Conservation (phyloP, 2,113 vertebrate species). For the Falcunculus frontatus region DNA sequence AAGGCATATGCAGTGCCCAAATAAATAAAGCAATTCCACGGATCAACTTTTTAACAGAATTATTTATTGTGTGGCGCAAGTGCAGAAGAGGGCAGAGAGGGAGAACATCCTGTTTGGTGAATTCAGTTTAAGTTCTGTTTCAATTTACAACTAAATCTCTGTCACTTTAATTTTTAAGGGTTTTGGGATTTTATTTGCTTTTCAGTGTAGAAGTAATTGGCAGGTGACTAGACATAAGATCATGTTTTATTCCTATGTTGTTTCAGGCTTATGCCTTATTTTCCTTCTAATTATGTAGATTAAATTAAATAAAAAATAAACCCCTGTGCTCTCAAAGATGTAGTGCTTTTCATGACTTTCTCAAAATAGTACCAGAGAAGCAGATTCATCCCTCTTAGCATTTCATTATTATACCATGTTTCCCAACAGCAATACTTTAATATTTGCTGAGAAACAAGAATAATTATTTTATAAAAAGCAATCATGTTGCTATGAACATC, state of each 20-base stretch:
- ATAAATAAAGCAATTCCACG: conserved; percentile 10
- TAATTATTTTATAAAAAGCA: background rate
- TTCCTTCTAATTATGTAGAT: conserved; percentile 38
- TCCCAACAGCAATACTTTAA: background rate
- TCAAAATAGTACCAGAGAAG: background rate
- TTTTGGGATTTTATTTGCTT: background rate
- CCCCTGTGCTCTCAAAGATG: background rate
- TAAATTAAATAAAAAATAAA: conserved; percentile 28
- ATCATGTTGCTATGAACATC: background rate
- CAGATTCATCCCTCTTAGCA: background rate
- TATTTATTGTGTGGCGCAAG: background rate
- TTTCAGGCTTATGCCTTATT: conserved; percentile 42
- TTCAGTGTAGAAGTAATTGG: conserved; percentile 17
- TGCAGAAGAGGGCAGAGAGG: background rate
- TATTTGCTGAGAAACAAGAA: background rate
- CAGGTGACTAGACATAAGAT: conserved; percentile 39
- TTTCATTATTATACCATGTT: background rate
- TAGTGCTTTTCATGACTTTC: background rate
- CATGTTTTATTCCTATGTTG: conserved; percentile 21
- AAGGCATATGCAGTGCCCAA: background rate
- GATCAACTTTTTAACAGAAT: background rate
- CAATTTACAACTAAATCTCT: conserved; percentile 7
- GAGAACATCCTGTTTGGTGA: background rate
- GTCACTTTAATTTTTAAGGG: conserved; percentile 27
- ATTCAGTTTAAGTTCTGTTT: conserved; percentile 23